A percentile compares a stretch with the other conserved stretches of the same genome.
Evolutionary conservation across 2,113 vertebrate species (phyloP).

Genomic region (Numida meleagris): DNA sequence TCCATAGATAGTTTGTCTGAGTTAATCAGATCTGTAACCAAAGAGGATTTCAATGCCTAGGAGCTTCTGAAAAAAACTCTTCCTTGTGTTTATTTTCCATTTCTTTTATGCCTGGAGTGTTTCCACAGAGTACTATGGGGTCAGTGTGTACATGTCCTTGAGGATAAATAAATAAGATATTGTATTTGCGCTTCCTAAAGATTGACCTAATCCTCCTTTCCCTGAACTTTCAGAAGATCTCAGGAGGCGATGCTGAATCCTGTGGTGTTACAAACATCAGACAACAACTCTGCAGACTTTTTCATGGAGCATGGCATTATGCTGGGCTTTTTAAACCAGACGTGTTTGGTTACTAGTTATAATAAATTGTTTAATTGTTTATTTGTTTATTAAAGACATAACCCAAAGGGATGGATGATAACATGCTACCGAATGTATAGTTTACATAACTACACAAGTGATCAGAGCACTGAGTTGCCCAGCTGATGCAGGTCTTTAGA

Average conservation of each 20-base stretch:
- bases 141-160: not conserved
- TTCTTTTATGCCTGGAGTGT: not conserved
- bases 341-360: not conserved
- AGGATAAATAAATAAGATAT: not conserved
- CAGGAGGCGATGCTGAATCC: not conserved
- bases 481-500: not conserved
- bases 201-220: not conserved
- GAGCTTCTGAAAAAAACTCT: not conserved
- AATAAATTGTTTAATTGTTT: not conserved
- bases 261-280: not conserved
- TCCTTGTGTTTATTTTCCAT: not conserved
- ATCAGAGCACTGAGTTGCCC: not conserved
- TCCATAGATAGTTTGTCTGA: not conserved
- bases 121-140: not conserved
- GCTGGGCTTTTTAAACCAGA: not conserved
- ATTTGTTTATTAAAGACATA: not conserved
- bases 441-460: not conserved
- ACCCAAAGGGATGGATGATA: not conserved
- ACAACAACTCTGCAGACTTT: not conserved
- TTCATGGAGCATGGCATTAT: not conserved
- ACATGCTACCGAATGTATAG: not conserved
- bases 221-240: not conserved
- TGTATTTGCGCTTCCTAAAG: not conserved
- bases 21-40: not conserved
- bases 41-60: not conserved